These are phyloP conservation scores for Nyctalus aviator DNA, from an alignment of 2,797 vertebrate genomes.

Conservation along the genomic window DNA sequence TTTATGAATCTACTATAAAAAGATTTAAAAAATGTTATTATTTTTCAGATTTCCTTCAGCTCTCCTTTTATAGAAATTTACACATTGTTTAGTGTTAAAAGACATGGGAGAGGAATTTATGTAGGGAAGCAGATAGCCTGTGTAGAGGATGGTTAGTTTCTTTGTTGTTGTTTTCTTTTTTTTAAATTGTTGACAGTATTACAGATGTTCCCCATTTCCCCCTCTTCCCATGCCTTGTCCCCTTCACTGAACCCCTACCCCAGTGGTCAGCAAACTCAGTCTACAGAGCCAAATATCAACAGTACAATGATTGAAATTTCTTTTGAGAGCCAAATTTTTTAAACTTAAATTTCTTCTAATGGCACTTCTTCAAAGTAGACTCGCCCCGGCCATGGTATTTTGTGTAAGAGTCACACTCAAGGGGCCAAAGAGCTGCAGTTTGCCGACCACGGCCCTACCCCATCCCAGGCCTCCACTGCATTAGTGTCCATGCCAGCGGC, in stretches of 20 bases:
- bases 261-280: no score
- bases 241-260: neutral
- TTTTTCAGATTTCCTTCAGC: neutral
- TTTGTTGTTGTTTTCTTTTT: neutral
- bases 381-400: no score
- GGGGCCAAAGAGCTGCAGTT: no score
- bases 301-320: no score
- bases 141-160: neutral
- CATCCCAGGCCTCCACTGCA: neutral
- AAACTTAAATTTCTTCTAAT: no score
- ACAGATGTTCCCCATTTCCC: neutral
- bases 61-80: neutral
- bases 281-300: no score
- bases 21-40: neutral
- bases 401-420: no score
- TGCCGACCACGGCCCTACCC: no score
- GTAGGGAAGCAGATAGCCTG: neutral
- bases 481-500: neutral
- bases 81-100: neutral
- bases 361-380: no score
- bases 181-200: neutral
- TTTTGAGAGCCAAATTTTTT: no score
- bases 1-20: neutral
- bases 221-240: no score
- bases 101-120: neutral